Evolutionary conservation across 2,888 invertebrate species (phyloP), one percentile per base, ranked within the genome.

Genomic region (Hermaeophaga mercurialis): DNA sequence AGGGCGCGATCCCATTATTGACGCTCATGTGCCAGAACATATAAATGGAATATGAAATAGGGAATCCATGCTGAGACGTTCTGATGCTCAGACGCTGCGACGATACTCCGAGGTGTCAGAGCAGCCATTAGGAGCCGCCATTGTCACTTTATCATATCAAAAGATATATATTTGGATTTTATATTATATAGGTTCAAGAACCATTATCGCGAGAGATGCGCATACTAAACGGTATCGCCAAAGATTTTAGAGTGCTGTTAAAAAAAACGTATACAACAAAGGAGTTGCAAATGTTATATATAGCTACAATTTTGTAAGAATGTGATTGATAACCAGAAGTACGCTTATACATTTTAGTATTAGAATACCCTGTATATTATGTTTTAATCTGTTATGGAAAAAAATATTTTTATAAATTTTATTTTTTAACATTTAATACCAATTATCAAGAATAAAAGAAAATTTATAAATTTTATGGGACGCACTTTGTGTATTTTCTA

Each of bases 1-100:
- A 17, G 18, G 17, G 26, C 49, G 44, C 34, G 41, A 48, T 41
- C 38, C 58, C 54, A 58, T 58, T 58, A 58, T 58, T 47, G 39
- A 36, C 39, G 36, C 41, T 33, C 12, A 36, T 31, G 52, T 41
- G 52, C 57, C 26, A 19, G 15, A 31, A 44, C 44, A 17, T 48
- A 49, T 55, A 44, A 50, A 50, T 50, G 45, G 49, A 49, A 49
- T 45, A 56, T 33, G 41, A 50, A 50, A 56, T 50, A 39, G 49
- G 24, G 49, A 39, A 38, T 45, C 31, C 50, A 39, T 56, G 56
- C 50, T 33, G 56, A 45, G 56, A 28, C 45, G 45, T 15, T 44
- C 26, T 33, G 45, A 39, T 43, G 39, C 43, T 52, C 52, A 43
- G 43, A 41, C n/a, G 50, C 19, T 31, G 24, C 33, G 50, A 43